Evolutionary conservation across 2,797 vertebrate genomes (phyloP).

Genomic region (Gallinago stenura): DNA sequence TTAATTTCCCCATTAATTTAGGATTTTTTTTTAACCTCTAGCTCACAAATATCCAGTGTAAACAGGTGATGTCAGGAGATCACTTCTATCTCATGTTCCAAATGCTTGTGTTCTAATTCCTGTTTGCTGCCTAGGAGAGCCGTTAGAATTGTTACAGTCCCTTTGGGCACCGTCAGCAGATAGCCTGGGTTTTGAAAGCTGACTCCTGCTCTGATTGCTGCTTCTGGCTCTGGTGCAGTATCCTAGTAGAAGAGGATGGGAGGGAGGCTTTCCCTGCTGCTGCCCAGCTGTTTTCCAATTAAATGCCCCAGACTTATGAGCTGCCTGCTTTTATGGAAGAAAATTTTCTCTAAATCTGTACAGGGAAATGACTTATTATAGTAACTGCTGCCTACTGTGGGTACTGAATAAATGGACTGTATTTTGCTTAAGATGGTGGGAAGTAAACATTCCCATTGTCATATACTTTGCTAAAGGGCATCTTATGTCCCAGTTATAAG

Average conservation of each 20-base stretch:
- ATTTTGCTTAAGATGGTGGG: not conserved
- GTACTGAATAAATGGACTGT: not conserved
- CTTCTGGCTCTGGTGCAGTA: not conserved
- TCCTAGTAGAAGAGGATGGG: not conserved
- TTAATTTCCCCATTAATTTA: not conserved
- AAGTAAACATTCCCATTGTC: not conserved
- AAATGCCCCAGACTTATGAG: not conserved
- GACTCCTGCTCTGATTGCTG: not conserved
- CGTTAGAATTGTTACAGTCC: rapidly evolving
- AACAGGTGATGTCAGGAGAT: not conserved
- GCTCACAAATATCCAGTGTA: not conserved
- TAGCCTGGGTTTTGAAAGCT: not conserved
- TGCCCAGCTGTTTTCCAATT: not conserved
- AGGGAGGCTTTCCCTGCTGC: not conserved
- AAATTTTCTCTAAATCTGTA: not conserved
- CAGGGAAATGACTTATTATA: not conserved
- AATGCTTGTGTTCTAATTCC: not conserved
- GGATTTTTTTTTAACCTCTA: not conserved
- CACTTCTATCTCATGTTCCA: not conserved
- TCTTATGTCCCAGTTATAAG: not conserved
- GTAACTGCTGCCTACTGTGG: not conserved
- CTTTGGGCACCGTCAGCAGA: not conserved
- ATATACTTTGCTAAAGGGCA: not conserved
- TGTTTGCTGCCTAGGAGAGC: not conserved
- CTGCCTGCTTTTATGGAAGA: not conserved